Evolutionary conservation across 2,888 invertebrate species (phyloP), one percentile per base, ranked within the genome.

Genomic region (Mantis religiosa): DNA sequence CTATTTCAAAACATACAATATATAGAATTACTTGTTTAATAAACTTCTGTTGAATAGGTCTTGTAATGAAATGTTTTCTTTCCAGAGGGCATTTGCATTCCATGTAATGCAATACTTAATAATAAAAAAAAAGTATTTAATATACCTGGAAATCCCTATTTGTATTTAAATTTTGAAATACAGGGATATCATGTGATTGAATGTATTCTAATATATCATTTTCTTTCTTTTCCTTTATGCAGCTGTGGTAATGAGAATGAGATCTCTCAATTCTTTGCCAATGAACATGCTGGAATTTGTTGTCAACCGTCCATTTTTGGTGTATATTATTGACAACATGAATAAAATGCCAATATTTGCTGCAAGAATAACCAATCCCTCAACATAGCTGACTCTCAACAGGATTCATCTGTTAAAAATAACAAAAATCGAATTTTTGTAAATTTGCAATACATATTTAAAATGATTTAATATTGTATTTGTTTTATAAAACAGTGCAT

Each of bases 251-350:
- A 71, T 71, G 54, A 71, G 54, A 71, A 71, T 71, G 54, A 71
- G 54, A 71, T 71, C 54, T 71, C 54, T 71, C 54, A 71, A 71
- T 71, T 71, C 54, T 71, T 25, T 71, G 54, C 54, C 54, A 20
- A 20, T 20, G 54, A 71, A 88, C 20, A 47, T 28, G 81, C n/a
- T 88, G 34, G 83, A n/a, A 54, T 93, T 94, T 89, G 93, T 90
- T 83, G 93, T 93, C 0, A 92, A 94, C 90, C 93, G 93, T 91
- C 95, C 95, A 3, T 95, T 95, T 90, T 90, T 95, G 89, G 93
- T 93, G 2, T 91, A 94, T 1, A 91, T 95, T 27, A 93, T 94
- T 93, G 94, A 95, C 89, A 93, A 92, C 7, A 91, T 92, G 25
- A 92, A 92, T 25, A 92, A 92, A 2, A 91, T 94, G 7, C 95